Evolutionary conservation across 2,797 vertebrate species (phyloP), one percentile per base, ranked within the genome.

Genomic region (Chiroxiphia lanceolata): DNA sequence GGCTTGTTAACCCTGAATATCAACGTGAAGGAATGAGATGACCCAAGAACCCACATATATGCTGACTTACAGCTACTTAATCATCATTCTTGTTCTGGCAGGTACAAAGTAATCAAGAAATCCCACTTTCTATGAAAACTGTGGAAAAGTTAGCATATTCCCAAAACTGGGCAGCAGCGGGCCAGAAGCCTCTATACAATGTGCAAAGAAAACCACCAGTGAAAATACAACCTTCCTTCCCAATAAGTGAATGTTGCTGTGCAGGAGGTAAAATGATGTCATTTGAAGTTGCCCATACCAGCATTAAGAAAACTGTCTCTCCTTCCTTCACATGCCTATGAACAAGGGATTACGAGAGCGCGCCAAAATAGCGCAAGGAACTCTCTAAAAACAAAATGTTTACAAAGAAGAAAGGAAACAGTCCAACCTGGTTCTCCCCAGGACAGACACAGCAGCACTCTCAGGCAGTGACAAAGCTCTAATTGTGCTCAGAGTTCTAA

Each of bases 401-500:
- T 88, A 22, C 44, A 48, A 59, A 85, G 64, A 64, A 83, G 72
- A 91, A 74, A 84, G 44, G 60, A 75, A 91, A 19, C 53, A 59
- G 74, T 31, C 38, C 65, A 88, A 78, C 76, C 45, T 67, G 76
- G 51, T 33, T 74, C 60, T 90, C 64, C 44, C 70, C 83, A 61
- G 64, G 16, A n/a, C 42, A 82, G 70, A 53, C 71, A 74, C 9
- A 2, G 81, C 60, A 88, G 67, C 53, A 42, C 86, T 64, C 72
- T 69, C 38, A 82, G 45, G 40, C n/a, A 60, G 21, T 33, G 45
- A 90, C 61, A 63, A 94, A 94, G 74, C 74, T 94, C 89, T 56
- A 89, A 82, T 44, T 95, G 65, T 63, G 81, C 78, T 93, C 25
- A 50, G 69, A 83, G 36, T 18, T 74, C 90, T 50, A 81, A 97